phyloP scores from a whole-genome alignment of 1,140 invertebrate genomes.

The Marisa cornuarietis region DNA sequence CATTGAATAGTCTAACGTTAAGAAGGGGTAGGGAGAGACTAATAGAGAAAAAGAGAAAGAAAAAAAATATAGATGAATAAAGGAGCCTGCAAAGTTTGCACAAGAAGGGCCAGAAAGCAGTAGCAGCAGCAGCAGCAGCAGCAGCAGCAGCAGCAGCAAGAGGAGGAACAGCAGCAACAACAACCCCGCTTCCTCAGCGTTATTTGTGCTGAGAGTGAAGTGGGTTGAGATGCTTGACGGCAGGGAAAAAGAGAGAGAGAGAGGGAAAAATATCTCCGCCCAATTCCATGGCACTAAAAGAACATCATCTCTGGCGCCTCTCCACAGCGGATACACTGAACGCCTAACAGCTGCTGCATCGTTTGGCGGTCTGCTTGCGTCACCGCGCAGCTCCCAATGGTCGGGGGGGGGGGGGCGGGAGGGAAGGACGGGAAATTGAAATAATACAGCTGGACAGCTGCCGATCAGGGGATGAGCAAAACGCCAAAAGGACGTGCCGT shows the following conservation, averaged over 20 bases:
- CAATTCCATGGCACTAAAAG: no score
- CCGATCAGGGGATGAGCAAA: no score
- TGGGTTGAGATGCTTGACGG: neutral
- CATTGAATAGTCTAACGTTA: neutral
- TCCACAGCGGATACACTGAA: no score
- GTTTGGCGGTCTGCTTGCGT: no score
- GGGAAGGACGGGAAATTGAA: no score
- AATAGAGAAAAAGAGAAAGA: neutral
- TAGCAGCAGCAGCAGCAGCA: neutral
- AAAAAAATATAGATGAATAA: neutral
- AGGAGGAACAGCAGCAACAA: neutral
- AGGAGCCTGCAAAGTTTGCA: neutral
- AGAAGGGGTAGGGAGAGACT: neutral
- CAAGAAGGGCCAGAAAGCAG: neutral
- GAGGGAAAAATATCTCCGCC: neutral
- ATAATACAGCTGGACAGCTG: no score
- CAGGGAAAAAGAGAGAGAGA: conserved; percentile 14
- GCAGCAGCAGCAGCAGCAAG: neutral
- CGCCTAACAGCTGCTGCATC: no score
- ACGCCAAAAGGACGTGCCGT: no score
- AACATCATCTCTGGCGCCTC: no score
- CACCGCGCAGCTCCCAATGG: no score
- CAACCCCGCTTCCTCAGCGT: neutral
- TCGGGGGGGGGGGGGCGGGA: no score
- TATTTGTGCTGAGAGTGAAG: neutral